These are phyloP conservation scores for Ricordea florida DNA, from an alignment of 92 coral and sea anemone genomes.

Conservation along the genomic window DNA sequence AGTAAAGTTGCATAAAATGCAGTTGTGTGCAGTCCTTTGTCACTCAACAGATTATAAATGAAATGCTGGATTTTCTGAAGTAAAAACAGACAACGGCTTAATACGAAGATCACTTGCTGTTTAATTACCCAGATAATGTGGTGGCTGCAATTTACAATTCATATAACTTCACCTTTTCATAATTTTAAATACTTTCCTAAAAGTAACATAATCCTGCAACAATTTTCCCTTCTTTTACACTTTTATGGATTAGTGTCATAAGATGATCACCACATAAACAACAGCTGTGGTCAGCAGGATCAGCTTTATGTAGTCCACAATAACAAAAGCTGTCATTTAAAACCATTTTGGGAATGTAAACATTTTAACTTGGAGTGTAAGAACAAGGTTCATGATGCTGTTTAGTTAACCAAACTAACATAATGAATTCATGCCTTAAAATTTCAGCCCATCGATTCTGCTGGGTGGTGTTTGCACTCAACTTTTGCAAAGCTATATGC, in stretches of 20 bases:
- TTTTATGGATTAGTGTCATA: too few relatives aligned
- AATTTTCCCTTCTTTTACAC: too few relatives aligned
- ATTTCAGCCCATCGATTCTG: conserved; percentile 34
- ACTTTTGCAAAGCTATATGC: conserved; percentile 19
- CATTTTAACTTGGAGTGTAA: too few relatives aligned
- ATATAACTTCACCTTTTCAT: not conserved
- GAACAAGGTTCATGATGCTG: too few relatives aligned
- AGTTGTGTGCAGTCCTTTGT: not conserved
- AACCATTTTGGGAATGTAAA: too few relatives aligned
- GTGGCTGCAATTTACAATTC: not conserved
- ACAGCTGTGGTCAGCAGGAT: conserved; percentile 18
- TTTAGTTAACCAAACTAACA: too few relatives aligned
- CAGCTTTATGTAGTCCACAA: too few relatives aligned
- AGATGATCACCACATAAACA: not conserved
- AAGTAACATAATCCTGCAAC: not conserved
- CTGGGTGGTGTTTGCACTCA: too few relatives aligned
- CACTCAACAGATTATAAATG: not conserved
- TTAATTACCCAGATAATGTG: not conserved
- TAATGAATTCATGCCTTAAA: too few relatives aligned
- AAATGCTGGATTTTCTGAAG: not conserved
- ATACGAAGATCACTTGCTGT: not conserved
- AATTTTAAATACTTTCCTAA: not conserved
- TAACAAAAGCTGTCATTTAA: too few relatives aligned
- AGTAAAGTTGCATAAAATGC: not conserved
- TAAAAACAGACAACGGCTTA: not conserved